These are phyloP conservation scores for Nyctereutes procyonoides DNA, from an alignment of 2,113 vertebrate species.

Conservation along the genomic window DNA sequence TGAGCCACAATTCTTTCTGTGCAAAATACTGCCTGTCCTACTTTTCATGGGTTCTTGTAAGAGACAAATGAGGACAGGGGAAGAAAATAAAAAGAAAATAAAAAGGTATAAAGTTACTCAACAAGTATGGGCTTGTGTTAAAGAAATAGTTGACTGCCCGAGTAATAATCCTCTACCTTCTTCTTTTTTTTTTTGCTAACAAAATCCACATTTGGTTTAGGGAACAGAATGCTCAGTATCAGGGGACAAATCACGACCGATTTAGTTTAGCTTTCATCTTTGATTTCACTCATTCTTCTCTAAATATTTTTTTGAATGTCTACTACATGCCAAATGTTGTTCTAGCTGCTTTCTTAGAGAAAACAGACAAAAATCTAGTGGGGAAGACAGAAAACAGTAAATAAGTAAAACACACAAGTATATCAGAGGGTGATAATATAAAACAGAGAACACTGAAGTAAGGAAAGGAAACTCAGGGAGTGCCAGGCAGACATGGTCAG, in stretches of 20 bases:
- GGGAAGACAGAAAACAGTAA: slow-evolving; percentile 14
- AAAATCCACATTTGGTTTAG: slow-evolving; percentile 23
- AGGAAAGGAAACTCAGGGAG: not conserved
- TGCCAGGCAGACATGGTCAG: not conserved
- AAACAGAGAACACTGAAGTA: not conserved
- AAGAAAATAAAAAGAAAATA: not conserved
- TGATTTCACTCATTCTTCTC: slow-evolving; percentile 25
- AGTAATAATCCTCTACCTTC: slow-evolving; percentile 14
- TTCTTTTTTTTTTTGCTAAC: not conserved
- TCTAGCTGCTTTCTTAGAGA: not conserved
- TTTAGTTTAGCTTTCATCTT: not conserved
- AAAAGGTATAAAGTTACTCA: not conserved
- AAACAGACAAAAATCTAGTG: not conserved
- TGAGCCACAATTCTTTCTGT: not conserved
- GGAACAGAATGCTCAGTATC: slow-evolving; percentile 2
- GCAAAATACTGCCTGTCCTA: not conserved
- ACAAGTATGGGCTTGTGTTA: not conserved
- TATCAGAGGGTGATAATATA: not conserved
- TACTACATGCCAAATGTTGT: not conserved
- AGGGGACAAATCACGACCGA: not conserved
- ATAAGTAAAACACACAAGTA: not conserved
- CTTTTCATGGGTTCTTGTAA: not conserved
- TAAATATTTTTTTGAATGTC: not conserved
- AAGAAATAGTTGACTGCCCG: not conserved
- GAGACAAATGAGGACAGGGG: not conserved